These are phyloP conservation scores for Drosophila maculinotata DNA, from an alignment of 2,888 invertebrate species.

Conservation along the genomic window DNA sequence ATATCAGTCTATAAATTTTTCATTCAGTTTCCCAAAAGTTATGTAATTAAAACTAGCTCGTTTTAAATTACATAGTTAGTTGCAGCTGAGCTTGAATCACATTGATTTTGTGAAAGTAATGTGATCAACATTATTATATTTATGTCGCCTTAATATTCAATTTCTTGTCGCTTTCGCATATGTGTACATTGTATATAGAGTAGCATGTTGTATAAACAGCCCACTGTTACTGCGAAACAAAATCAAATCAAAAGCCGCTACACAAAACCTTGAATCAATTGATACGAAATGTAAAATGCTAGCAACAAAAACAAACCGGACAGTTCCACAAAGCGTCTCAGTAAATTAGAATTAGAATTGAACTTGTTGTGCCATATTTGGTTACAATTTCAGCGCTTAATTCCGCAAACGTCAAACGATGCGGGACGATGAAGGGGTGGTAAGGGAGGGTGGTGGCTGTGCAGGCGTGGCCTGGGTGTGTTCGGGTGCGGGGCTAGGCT, in stretches of 20 bases:
- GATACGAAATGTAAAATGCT: constrained; percentile 72
- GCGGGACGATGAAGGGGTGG: constrained; percentile 5
- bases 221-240: constrained; percentile 26
- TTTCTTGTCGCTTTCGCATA: constrained; percentile 67
- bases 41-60: background rate
- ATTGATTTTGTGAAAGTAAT: too few relatives aligned
- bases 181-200: constrained; percentile 26
- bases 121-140: too few relatives aligned
- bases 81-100: background rate
- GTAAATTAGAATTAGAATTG: constrained; percentile 74
- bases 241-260: constrained; percentile 68
- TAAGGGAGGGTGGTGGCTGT: background rate
- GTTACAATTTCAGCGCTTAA: constrained; percentile 78
- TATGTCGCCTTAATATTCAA: constrained; percentile 65
- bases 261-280: constrained; percentile 78
- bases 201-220: constrained; percentile 35
- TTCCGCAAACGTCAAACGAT: constrained; percentile 80
- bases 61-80: background rate
- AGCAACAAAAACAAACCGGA: constrained; percentile 56
- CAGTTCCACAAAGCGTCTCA: constrained; percentile 60
- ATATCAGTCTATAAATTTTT: too few relatives aligned
- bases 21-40: too few relatives aligned
- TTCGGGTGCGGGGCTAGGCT: constrained; percentile 53
- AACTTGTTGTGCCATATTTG: constrained; percentile 78
- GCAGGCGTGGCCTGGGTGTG: constrained; percentile 45